A percentile compares a stretch with the other conserved stretches of the same genome.
phyloP scores from a whole-genome alignment of 2,797 vertebrate species.

The Ctenopoma multispine region DNA sequence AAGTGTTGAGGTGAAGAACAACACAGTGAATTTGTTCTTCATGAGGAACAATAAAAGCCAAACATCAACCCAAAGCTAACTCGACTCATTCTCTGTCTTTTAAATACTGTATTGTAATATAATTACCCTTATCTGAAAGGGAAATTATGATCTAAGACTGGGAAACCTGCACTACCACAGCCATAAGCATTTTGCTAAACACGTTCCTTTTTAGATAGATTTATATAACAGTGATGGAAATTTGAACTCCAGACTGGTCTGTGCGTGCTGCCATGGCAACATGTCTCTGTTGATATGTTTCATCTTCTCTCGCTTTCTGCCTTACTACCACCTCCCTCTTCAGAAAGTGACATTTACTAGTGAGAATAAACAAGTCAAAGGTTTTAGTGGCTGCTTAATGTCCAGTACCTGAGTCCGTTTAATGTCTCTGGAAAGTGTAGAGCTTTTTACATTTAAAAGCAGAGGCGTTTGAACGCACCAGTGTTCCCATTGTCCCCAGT shows the following conservation, averaged over 20 bases:
- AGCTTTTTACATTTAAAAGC: conserved; percentile 33
- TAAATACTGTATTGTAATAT: too few species aligned
- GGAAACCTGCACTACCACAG: background rate
- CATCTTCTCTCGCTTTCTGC: conserved; percentile 24
- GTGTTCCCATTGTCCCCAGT: conserved; percentile 64
- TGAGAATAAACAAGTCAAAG: conserved; percentile 21
- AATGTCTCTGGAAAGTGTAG: conserved; percentile 20
- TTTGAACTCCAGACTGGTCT: conserved; percentile 21
- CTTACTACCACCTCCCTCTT: conserved; percentile 7
- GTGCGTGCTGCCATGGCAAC: conserved; percentile 50
- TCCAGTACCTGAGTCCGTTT: conserved; percentile 6
- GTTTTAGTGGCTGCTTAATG: conserved; percentile 4
- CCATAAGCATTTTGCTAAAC: background rate
- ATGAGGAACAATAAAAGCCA: background rate
- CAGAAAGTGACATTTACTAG: conserved; percentile 20
- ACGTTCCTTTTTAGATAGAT: conserved; percentile 2
- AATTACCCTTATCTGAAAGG: background rate
- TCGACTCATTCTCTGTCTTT: background rate
- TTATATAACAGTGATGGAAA: conserved; percentile 35
- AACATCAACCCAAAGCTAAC: background rate
- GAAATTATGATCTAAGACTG: background rate
- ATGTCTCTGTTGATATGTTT: conserved; percentile 22
- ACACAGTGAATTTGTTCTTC: background rate
- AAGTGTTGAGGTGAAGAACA: background rate
- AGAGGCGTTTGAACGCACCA: conserved; percentile 35